Base-by-base conservation (phyloP, 2,113 vertebrate genomes). In the Xerus inauris region DNA sequence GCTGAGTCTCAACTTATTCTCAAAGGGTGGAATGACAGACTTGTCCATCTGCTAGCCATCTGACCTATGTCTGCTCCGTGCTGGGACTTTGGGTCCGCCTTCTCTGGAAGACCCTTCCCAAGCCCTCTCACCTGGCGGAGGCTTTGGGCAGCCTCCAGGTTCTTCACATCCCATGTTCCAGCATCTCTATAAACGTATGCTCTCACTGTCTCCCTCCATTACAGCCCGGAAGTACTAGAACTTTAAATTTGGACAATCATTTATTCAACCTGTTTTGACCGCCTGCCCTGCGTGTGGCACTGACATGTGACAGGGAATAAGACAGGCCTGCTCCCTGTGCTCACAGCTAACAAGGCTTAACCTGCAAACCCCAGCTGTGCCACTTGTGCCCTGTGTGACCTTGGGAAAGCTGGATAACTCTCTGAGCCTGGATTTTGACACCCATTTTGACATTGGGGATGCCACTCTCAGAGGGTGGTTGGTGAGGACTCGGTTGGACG, bases 41-140 rank as follows among this genome's bases (percentile, higher is more conserved):
- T 13, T 89, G 93, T 94, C 91, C 54, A 30, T 51, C 59, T 91
- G 72, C 82, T 75, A 32, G 89, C 47, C 86, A 19, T 91, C 84
- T 67, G 69, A 17, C 1, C 47, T 49, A 0, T 26, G 30, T 26
- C 72, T 82, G 28, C 76, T 75, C 65, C 22, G 30, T 35, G 32
- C 57, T n/a, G 1, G 8, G 35, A 51, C 28, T 1, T 0, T 13
- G 72, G 13, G 62, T 38, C 64, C 30, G 20, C 54, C 77, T 90
- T 81, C 54, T 69, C 59, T 7, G 0, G 3, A 89, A 83, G 51
- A 69, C n/a, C 65, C 62, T 85, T 45, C 14, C 42, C 1, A 69
- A 51, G 69, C 4, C 28, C 62, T 47, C 22, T 45, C 32, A 73
- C 47, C 79, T 35, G 42, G 20, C 20, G 42, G 84, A 35, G 28